Evolutionary conservation across 1,140 invertebrate genomes (phyloP).

Genomic region (Tetragnatha versicolor): DNA sequence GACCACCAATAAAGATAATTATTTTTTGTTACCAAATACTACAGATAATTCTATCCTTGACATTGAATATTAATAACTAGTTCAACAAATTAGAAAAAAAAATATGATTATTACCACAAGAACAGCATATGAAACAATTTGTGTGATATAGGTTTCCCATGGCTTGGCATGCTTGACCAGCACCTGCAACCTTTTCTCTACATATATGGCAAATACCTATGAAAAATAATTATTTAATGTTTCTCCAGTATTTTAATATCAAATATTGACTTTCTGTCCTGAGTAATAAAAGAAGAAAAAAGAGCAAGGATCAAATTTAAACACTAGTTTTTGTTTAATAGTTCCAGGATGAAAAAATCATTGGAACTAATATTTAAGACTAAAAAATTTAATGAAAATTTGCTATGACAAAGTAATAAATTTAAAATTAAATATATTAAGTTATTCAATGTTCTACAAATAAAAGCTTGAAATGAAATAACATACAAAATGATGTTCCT

Average conservation of each 20-base stretch:
- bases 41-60: too few species aligned
- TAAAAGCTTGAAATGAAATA: too few species aligned
- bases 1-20: too few species aligned
- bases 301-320: neutral
- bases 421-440: too few species aligned
- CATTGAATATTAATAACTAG: too few species aligned
- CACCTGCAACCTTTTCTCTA: constrained; percentile 91
- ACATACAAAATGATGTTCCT: too few species aligned
- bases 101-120: constrained; percentile 75
- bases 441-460: too few species aligned
- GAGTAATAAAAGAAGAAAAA: neutral
- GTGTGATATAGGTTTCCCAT: constrained; percentile 99
- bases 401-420: too few species aligned
- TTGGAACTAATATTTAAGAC: too few species aligned
- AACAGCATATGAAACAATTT: constrained; percentile 97
- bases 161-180: constrained; percentile 95
- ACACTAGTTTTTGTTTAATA: neutral
- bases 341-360: neutral
- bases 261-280: too few species aligned
- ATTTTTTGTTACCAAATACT: too few species aligned
- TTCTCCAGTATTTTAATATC: neutral
- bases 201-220: constrained; percentile 93
- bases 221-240: neutral
- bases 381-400: too few species aligned
- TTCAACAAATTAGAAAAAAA: neutral